Conservation (phyloP, 2,797 vertebrate genomes). For the Tarsius wallacei region DNA sequence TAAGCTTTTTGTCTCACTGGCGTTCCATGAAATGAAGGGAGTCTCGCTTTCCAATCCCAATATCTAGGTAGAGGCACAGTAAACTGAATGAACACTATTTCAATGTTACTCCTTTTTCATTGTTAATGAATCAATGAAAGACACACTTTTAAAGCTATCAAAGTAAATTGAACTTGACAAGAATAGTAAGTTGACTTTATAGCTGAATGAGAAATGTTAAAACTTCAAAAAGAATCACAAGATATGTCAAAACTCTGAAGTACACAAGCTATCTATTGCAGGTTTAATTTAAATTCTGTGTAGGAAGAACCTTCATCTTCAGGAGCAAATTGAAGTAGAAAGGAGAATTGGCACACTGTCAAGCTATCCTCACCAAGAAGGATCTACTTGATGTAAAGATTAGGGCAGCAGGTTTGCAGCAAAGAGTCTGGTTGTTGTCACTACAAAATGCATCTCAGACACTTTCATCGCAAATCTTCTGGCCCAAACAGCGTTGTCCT, state of each 20-base stretch:
- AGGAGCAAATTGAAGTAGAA: neutral
- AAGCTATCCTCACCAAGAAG: neutral
- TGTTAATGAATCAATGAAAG: neutral
- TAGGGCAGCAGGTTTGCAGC: neutral
- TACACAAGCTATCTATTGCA: too few species aligned
- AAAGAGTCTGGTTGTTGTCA: neutral
- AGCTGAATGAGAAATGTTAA: neutral
- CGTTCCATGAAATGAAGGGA: neutral
- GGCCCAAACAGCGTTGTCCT: neutral
- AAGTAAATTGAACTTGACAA: slow-evolving; percentile 9
- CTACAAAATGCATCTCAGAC: neutral
- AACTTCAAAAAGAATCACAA: neutral
- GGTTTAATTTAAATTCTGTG: slow-evolving; percentile 3
- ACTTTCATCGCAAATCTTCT: neutral
- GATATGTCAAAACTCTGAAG: neutral
- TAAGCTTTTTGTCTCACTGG: neutral
- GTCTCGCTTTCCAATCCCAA: neutral
- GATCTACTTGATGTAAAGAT: neutral
- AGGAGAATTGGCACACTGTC: neutral
- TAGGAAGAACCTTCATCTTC: neutral
- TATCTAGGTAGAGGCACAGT: too few species aligned
- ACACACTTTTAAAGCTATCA: neutral
- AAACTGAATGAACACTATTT: neutral
- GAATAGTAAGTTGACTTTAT: neutral
- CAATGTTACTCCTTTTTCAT: neutral